Percentiles rank a stretch among this genome's conserved stretches.
phyloP scores from a whole-genome alignment of 37 sponge, comb jelly and placozoan genomes.

The Petrosia ficiformis region DNA sequence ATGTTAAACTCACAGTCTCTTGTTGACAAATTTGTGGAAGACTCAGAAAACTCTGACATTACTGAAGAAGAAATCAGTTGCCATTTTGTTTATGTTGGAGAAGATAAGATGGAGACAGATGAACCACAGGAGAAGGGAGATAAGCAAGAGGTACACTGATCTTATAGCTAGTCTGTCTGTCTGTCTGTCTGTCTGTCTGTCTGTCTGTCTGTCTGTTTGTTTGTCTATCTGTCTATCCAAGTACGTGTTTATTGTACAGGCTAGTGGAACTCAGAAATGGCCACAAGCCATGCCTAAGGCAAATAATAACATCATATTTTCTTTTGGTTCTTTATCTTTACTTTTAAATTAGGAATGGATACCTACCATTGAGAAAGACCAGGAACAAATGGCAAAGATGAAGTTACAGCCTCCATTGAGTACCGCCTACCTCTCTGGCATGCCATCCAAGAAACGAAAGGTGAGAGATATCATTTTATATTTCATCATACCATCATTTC shows the following conservation, averaged over 20 bases:
- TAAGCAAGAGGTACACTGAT: not conserved
- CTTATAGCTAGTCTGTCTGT: not conserved
- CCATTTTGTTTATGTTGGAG: not conserved
- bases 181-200: no score
- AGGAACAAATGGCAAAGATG: conserved; percentile 7
- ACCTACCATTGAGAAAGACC: conserved; percentile 29
- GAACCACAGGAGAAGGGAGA: not conserved
- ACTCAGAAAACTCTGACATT: not conserved
- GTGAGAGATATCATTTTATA: conserved; percentile 5
- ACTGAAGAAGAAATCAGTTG: not conserved
- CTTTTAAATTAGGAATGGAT: conserved; percentile 39
- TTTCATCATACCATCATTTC: not conserved
- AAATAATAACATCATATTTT: not conserved
- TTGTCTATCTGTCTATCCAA: no score
- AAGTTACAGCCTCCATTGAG: conserved; percentile 30
- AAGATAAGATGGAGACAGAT: not conserved
- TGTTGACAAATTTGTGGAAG: conserved; percentile 9
- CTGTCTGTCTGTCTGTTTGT: no score
- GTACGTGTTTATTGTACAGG: not conserved
- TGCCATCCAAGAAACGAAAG: conserved; percentile 71
- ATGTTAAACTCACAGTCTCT: conserved; percentile 11
- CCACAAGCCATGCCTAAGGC: conserved; percentile 34
- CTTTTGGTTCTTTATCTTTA: not conserved
- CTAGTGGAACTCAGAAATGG: not conserved
- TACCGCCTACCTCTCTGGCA: conserved; percentile 52